Evolutionary conservation across 2,113 vertebrate species (phyloP), one percentile per base, ranked within the genome.

Genomic region (Macheiramphus alcinus): DNA sequence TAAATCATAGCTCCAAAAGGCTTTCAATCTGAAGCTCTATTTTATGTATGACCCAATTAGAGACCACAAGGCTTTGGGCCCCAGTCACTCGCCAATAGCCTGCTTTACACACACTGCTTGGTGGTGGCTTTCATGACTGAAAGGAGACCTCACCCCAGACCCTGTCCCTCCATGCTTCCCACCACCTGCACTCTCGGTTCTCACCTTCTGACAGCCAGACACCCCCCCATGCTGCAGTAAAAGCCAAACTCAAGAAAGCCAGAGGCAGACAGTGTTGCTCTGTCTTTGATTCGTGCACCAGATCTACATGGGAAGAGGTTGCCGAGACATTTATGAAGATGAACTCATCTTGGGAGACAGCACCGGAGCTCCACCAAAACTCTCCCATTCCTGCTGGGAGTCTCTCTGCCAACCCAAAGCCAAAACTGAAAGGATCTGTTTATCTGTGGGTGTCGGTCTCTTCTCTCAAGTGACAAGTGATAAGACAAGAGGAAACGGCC

Each of bases 1-100:
- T 97, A 93, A 97, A 96, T 97, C 95, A 97, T 61, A 95, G 83
- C 73, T 97, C 70, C 91, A 96, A 93, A 96, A 94, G 56, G 61
- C 83, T 87, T 89, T 89, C 88, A 88, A 10, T 74, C 43, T 85
- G 78, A 91, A 91, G 66, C 32, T 78, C 80, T 92, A 2, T 88
- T 94, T 97, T 86, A 63, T 84, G 40, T 78, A 36, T 84, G 65
- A 84, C 52, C 55, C 86, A 84, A 88, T 93, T 94, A 96, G 72
- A 79, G 11, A 83, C 75, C 7, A 3, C 86, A 92, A 83, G 59
- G 8, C 45, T 86, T 80, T 34, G 45, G 42, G 13, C 11, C 23
- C 23, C 21, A 42, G 23, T 63, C 3, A 1, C 34, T 70, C 42
- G 4, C n/a, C 16, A 1, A 19, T 66, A 73, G 12, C 26, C 50